These are phyloP conservation scores for Aphaenogaster ashmeadi DNA, from an alignment of 1,140 invertebrate genomes.

Conservation along the genomic window DNA sequence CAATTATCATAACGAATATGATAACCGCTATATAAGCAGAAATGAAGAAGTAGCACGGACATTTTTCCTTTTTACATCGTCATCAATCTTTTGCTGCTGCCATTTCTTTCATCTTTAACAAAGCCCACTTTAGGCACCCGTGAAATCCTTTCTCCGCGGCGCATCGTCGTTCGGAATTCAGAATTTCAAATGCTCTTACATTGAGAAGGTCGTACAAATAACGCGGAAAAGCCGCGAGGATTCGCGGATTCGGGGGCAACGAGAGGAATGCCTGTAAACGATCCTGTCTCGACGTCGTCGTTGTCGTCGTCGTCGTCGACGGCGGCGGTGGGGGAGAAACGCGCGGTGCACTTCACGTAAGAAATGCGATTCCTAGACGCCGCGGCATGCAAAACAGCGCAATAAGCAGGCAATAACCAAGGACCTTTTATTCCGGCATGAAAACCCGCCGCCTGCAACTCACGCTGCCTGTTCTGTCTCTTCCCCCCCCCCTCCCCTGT, in stretches of 20 bases:
- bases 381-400: constrained; percentile 69
- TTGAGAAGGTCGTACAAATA: constrained; percentile 31
- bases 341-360: constrained; percentile 50
- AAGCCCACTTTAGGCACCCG: neutral
- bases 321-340: neutral
- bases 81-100: neutral
- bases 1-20: neutral
- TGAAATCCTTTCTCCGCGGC: constrained; percentile 12
- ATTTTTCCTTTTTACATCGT: neutral
- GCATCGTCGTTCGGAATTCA: constrained; percentile 3
- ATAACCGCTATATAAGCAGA: neutral
- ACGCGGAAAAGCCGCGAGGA: constrained; percentile 13
- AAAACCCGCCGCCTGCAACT: constrained; percentile 26
- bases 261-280: constrained; percentile 31
- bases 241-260: constrained; percentile 25
- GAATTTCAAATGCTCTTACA: constrained; percentile 32
- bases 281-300: constrained; percentile 47
- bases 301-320: neutral
- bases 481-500: too few relatives aligned
- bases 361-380: constrained; percentile 65
- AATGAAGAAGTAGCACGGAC: neutral
- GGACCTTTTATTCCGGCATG: constrained; percentile 61
- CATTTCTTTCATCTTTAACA: neutral
- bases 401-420: constrained; percentile 71
- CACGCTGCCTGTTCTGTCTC: constrained; percentile 18